Conservation (phyloP, 2,888 invertebrate genomes). For the Eupithecia vulgata region DNA sequence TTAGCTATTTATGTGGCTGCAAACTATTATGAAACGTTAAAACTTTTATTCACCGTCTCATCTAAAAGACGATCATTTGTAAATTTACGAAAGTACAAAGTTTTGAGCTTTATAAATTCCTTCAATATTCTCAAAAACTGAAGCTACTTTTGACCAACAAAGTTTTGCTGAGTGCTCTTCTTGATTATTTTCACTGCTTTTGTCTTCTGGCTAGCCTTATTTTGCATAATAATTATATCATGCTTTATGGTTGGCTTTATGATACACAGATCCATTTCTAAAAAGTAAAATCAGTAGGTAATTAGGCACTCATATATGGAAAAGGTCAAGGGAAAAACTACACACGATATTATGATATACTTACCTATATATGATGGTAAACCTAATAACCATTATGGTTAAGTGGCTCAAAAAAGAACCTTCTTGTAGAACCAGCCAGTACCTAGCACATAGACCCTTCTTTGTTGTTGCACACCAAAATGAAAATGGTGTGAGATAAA, state of each 20-base stretch:
- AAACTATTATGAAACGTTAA: constrained; percentile 48
- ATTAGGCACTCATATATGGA: not conserved
- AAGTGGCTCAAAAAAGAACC: no score
- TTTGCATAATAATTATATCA: not conserved
- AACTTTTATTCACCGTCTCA: constrained; percentile 28
- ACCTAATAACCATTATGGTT: no score
- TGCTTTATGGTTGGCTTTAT: not conserved
- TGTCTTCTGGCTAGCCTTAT: not conserved
- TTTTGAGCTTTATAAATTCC: constrained; percentile 16
- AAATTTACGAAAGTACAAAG: constrained; percentile 18
- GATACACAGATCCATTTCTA: not conserved
- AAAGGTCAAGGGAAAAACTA: not conserved
- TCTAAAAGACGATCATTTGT: constrained; percentile 24
- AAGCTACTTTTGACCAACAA: constrained; percentile 10
- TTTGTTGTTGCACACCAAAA: constrained; percentile 15
- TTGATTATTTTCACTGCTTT: not conserved
- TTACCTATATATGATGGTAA: no score
- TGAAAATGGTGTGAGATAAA: constrained; percentile 30
- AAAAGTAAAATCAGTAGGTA: not conserved
- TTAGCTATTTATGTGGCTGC: constrained; percentile 63
- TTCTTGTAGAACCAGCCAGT: not conserved
- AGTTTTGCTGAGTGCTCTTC: constrained; percentile 11
- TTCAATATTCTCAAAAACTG: constrained; percentile 15
- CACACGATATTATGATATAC: no score
- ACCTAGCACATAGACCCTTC: not conserved